Base-by-base conservation (phyloP, 2,113 vertebrate species). In the Donacobius atricapilla region DNA sequence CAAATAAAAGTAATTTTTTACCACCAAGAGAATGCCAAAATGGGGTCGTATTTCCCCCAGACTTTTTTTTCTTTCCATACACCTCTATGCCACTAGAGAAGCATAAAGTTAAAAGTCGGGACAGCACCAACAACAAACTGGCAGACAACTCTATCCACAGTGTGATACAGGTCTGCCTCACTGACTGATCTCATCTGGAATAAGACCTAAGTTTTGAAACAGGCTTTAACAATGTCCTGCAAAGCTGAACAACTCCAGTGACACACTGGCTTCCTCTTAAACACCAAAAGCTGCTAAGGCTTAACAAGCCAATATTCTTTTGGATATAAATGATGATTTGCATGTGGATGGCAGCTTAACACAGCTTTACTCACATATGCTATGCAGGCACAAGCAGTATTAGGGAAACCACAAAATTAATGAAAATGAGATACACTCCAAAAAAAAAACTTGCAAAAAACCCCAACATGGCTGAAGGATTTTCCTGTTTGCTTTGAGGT, bases 41-140 rank as follows among this genome's bases (percentile, higher is more conserved):
- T 0, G 0, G 16, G 19, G 8, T 37, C 65, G 20, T 21, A 69
- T 10, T 65, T 85, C 2, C 11, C 17, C 5, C 22, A 78, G 25
- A 56, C 11, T 13, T 30, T 44, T 70, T 75, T 71, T 71, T 31
- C 16, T 68, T 51, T 35, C 20, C 16, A 19, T 48, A 77, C 45
- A 11, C 7, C 3, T 28, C 8, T 25, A 18, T 23, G 16, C 37
- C 56, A 44, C 11, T 39, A 24, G 7, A 77, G 30, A 76, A 75
- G 14, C 20, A 87, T n/a, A n/a, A 31, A 42, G 50, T 5, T 22
- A 85, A 68, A 89, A 70, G 27, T 73, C 21, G 28, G 31, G 19
- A 31, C 23, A 80, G 50, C 6, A 72, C 21, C 39, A 78, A 93
- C 2, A 37, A 7, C 9, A 35, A 71, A 37, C 3, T 66, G 37